Evolutionary conservation across 2,113 vertebrate species (phyloP).

Genomic region (Willisornis vidua): DNA sequence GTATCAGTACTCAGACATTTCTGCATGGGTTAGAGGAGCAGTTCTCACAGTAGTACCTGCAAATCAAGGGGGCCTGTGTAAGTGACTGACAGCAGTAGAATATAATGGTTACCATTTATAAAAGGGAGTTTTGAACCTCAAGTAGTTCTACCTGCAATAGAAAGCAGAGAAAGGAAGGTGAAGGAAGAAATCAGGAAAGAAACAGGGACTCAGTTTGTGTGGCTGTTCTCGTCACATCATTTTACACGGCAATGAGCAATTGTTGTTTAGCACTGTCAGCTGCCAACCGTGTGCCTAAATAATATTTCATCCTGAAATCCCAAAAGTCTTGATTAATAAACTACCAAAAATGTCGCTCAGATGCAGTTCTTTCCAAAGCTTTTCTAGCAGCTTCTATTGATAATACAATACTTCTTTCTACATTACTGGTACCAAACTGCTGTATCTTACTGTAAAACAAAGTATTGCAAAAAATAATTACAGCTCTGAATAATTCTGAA

Average conservation of each 20-base stretch:
- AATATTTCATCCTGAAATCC: background rate
- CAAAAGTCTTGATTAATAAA: background rate
- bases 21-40: background rate
- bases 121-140: background rate
- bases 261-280: background rate
- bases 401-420: background rate
- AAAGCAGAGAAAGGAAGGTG: background rate
- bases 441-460: background rate
- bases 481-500: background rate
- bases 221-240: background rate
- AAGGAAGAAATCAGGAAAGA: background rate
- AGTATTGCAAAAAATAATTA: background rate
- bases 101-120: background rate
- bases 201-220: background rate
- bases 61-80: background rate
- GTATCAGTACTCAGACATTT: background rate
- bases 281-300: background rate
- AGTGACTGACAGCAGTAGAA: background rate
- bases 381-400: background rate
- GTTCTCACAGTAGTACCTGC: background rate
- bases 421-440: background rate
- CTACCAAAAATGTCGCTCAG: background rate
- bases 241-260: background rate
- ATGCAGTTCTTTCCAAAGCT: background rate
- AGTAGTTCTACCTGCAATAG: background rate